Evolutionary conservation across 1,140 invertebrate genomes (phyloP).

Genomic region (Lepidurus apus): DNA sequence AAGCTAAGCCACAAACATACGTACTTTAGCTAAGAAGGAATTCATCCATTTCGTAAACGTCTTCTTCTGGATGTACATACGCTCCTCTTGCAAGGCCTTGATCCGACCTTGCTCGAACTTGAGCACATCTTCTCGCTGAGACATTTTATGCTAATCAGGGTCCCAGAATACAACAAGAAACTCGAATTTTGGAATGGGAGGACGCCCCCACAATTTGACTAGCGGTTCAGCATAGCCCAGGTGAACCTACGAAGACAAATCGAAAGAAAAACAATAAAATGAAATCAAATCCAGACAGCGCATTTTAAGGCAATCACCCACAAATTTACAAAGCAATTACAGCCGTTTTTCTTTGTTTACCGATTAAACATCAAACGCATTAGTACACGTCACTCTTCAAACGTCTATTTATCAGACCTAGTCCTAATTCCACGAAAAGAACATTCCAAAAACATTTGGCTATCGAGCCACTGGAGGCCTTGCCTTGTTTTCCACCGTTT

Average conservation of each 20-base stretch:
- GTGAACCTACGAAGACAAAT: not conserved
- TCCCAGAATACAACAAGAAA: not conserved
- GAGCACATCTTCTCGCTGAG: constrained; percentile 78
- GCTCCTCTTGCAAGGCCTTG: constrained; percentile 91
- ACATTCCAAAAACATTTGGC: too few relatives aligned
- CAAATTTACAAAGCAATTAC: too few relatives aligned
- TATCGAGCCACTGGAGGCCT: too few relatives aligned
- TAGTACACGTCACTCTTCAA: too few relatives aligned
- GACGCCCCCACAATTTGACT: constrained; percentile 3
- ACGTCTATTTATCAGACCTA: too few relatives aligned
- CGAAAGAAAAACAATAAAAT: not conserved
- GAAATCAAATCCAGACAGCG: not conserved
- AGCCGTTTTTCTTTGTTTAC: too few relatives aligned
- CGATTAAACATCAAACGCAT: too few relatives aligned
- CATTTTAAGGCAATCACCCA: not conserved
- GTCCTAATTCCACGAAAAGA: too few relatives aligned
- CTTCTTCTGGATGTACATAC: constrained; percentile 97
- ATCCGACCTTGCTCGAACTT: constrained; percentile 96
- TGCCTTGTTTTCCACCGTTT: too few relatives aligned
- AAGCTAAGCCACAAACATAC: constrained; percentile 16
- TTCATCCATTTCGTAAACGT: constrained; percentile 99
- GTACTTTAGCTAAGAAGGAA: constrained; percentile 91
- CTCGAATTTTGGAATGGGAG: not conserved
- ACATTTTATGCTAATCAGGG: constrained; percentile 53
- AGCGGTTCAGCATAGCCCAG: constrained; percentile 16